Percentiles rank a stretch among this genome's conserved stretches.
phyloP scores from a whole-genome alignment of 2,888 invertebrate species.

The Eupithecia vulgata region DNA sequence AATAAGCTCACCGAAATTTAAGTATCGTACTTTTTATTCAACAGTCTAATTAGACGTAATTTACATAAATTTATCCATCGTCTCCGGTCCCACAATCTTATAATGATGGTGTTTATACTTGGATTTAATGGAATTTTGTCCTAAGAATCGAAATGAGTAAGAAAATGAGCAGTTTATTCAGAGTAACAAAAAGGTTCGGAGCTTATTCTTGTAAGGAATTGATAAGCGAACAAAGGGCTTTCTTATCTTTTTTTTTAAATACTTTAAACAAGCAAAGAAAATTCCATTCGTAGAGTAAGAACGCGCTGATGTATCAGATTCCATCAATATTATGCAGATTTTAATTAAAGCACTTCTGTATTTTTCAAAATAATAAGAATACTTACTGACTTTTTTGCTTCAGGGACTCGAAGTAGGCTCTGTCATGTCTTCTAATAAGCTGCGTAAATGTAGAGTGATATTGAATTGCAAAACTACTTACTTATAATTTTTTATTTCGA shows the following conservation, averaged over 20 bases:
- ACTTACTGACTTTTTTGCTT: neutral
- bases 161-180: conserved; percentile 58
- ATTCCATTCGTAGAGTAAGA: no score
- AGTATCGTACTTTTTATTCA: conserved; percentile 22
- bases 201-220: neutral
- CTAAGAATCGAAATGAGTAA: conserved; percentile 49
- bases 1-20: conserved; percentile 24
- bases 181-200: conserved; percentile 15
- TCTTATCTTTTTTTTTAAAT: neutral
- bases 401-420: neutral
- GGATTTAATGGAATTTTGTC: conserved; percentile 51
- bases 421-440: no score
- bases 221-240: neutral
- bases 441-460: no score
- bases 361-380: neutral
- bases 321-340: neutral
- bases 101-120: conserved; percentile 56
- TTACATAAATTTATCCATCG: conserved; percentile 50
- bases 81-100: conserved; percentile 44
- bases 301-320: no score
- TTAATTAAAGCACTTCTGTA: neutral
- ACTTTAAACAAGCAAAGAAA: neutral
- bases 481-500: no score
- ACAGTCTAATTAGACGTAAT: conserved; percentile 53
- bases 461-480: no score